phyloP scores from a whole-genome alignment of 2,113 vertebrate species.

The Phylloscopus whistleri region DNA sequence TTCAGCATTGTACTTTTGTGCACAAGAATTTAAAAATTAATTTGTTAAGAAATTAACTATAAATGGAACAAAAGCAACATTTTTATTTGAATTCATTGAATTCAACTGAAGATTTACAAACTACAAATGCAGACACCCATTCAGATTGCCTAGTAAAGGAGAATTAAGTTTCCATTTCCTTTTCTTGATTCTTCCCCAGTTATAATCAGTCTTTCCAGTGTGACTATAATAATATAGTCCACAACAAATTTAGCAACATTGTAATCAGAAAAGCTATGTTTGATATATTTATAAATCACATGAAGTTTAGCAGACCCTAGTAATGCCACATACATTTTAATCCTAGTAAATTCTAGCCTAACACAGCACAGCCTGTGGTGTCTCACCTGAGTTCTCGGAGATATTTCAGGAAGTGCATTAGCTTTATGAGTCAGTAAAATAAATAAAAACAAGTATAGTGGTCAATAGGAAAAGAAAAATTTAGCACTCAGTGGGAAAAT shows the following conservation, averaged over 20 bases:
- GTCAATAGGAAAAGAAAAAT: neutral
- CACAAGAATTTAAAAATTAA: neutral
- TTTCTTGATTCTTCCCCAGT: constrained; percentile 35
- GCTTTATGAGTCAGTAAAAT: neutral
- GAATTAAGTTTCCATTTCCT: constrained; percentile 35
- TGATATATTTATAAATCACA: constrained; percentile 72
- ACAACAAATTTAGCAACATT: constrained; percentile 68
- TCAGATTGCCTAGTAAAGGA: neutral
- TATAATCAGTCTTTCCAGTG: constrained; percentile 36
- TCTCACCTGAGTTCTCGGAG: neutral
- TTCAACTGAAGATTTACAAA: neutral
- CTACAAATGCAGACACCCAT: neutral
- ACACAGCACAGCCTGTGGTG: neutral
- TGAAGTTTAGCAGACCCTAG: constrained; percentile 51
- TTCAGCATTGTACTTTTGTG: neutral
- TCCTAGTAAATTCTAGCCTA: constrained; percentile 43
- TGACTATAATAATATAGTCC: constrained; percentile 48
- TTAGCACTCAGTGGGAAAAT: neutral
- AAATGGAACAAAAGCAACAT: neutral
- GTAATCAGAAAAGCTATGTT: constrained; percentile 68
- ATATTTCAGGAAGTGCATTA: constrained; percentile 10
- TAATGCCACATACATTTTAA: constrained; percentile 51
- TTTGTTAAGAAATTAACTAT: neutral
- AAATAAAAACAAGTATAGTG: neutral
- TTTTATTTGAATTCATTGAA: neutral